Evolutionary conservation across 2,888 invertebrate genomes (phyloP), one percentile per base, ranked within the genome.

Genomic region (Pristionchus exspectatus): DNA sequence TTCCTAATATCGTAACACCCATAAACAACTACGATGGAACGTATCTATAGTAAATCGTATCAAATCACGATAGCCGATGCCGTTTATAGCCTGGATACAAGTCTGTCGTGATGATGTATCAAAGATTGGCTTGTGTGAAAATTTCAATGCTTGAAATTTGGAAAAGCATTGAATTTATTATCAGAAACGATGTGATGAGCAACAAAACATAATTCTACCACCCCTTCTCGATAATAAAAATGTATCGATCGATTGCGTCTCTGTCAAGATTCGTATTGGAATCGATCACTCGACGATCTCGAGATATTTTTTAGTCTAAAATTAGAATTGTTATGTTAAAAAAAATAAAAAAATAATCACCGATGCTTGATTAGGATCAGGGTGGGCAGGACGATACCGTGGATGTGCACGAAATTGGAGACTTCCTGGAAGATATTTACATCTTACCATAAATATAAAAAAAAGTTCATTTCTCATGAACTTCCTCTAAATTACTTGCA

Each of bases 331-430:
- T 16, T 72, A 33, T 5, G 5, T 72, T 33, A 33, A 72, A 33
- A 2, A 14, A 21, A 18, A 18, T 24, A 56, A 56, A 56, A 33
- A 14, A 27, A 27, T 66, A 66, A n/a, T 66, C 30, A 72, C 72
- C 72, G 72, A 72, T 72, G 72, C 21, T 33, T 72, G 72, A 72
- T 16, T 18, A 72, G 30, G 2, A 72, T 33, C 27, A 33, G 12
- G 30, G 33, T 27, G 1, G 72, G 72, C 12, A 72, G 14, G 33
- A 33, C 72, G 72, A 72, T 72, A 16, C 72, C 72, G 33, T 72
- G 72, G 14, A 72, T 72, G 72, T 72, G 72, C 9, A 72, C 72
- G 33, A 72, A 72, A 33, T 72, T 72, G 18, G 72, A n/a, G 16
- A 72, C 30, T 72, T 72, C 72, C 72, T 72, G 16, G 24, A 66